These are phyloP conservation scores for Apis dorsata DNA, from an alignment of 1,140 invertebrate genomes.

Conservation along the genomic window DNA sequence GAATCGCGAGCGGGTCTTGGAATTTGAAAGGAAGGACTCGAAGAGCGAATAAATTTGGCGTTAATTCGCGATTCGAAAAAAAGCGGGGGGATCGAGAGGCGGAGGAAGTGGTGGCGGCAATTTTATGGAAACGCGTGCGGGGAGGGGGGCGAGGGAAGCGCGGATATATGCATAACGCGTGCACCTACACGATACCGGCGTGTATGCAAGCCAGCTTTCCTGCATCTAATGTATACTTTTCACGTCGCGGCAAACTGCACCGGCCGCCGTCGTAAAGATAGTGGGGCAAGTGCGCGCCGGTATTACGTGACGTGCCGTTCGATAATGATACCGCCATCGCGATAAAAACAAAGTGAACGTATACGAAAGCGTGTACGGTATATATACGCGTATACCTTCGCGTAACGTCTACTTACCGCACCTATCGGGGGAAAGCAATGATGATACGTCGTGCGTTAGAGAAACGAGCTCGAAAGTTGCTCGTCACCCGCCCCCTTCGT, in stretches of 20 bases:
- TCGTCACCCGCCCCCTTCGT: constrained; percentile 6
- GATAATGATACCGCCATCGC: constrained; percentile 62
- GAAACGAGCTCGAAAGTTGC: constrained; percentile 44
- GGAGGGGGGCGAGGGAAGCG: not conserved
- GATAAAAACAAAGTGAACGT: constrained; percentile 65
- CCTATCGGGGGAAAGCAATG: constrained; percentile 56
- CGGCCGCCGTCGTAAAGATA: constrained; percentile 57
- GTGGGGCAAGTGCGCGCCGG: constrained; percentile 58
- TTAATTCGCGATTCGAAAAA: not conserved
- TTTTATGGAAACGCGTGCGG: not conserved
- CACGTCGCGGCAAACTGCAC: constrained; percentile 68
- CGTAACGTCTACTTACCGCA: constrained; percentile 5
- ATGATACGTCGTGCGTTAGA: constrained; percentile 61
- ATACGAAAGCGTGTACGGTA: constrained; percentile 19
- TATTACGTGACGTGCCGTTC: constrained; percentile 67
- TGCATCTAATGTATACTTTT: constrained; percentile 70
- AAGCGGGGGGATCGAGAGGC: not conserved
- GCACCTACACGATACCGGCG: constrained; percentile 32
- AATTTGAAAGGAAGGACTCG: not conserved
- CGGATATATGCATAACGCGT: constrained; percentile 39
- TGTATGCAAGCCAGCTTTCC: constrained; percentile 41
- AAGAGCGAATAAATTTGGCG: constrained; percentile 1
- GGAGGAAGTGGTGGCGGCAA: not conserved
- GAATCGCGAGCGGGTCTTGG: not conserved
- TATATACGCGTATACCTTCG: not conserved